These are phyloP conservation scores for Puntigrus tetrazona DNA, from an alignment of 2,113 vertebrate genomes.

Conservation along the genomic window DNA sequence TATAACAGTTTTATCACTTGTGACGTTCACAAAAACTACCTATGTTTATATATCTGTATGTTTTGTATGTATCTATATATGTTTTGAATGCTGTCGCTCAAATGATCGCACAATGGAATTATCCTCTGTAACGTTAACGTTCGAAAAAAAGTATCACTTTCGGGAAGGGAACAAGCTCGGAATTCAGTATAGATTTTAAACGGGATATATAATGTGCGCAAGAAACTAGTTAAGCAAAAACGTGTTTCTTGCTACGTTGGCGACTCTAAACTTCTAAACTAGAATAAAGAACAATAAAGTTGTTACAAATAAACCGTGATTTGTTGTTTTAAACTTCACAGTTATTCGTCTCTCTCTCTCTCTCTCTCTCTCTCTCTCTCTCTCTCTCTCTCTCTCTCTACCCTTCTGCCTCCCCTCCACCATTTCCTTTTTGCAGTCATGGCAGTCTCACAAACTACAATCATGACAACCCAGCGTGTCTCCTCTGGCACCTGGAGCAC, in stretches of 20 bases:
- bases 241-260: neutral
- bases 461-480: neutral
- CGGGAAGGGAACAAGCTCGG: neutral
- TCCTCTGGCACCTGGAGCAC: conserved; percentile 63
- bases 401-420: neutral
- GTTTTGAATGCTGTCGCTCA: too few species aligned
- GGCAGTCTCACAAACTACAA: conserved; percentile 58
- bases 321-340: neutral
- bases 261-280: neutral
- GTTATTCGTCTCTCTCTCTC: neutral
- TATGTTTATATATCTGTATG: too few species aligned
- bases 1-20: neutral
- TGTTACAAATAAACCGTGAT: neutral
- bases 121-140: neutral
- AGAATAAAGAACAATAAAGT: too few species aligned
- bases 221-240: neutral
- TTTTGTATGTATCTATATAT: too few species aligned
- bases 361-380: neutral
- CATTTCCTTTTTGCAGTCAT: conserved; percentile 50
- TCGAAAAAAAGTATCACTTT: neutral
- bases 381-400: conserved; percentile 4
- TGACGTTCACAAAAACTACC: neutral
- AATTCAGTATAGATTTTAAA: neutral
- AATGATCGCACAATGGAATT: too few species aligned
- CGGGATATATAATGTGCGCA: neutral